Evolutionary conservation across 1,140 invertebrate genomes (phyloP), one percentile per base, ranked within the genome.

Genomic region (Heterodera schachtii): DNA sequence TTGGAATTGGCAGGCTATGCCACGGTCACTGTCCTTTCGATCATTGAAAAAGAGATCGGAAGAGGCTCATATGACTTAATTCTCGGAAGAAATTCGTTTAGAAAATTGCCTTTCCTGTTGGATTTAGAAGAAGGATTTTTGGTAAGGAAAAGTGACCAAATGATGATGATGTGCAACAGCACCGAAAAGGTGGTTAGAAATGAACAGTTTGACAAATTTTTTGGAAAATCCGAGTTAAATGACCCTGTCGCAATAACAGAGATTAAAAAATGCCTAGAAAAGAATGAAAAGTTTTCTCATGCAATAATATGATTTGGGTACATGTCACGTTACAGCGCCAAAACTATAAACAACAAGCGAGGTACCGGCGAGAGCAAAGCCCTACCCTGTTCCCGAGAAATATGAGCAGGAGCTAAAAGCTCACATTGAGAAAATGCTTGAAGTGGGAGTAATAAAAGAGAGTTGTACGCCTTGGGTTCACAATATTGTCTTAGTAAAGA

Each of bases 301-400:
- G n/a, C n/a, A n/a, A 73, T 41, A 73, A 19, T 73, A 73, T 41
- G 71, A 73, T 73, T 73, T 73, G 21, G 71, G 71, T 6, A 73
- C 46, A n/a, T 73, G 71, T 41, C 11, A 73, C 3, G n/a, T 73
- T 2, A 73, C 11, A 16, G 70, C 70, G 43, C 70, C 70, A n/a
- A 73, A 11, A n/a, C 46, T 47, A 8, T n/a, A 16, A 73, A 73
- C 70, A 73, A 73, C 43, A 44, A 73, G 11, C n/a, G 11, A 73
- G 3, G 47, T 16, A 2, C 70, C 70, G 11, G 47, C 47, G 16
- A 43, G n/a, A 73, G 43, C n/a, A 13, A 73, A 47, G 47, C 43
- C 19, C n/a, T 73, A 16, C 47, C 43, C 43, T 16, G 47, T 47
- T 16, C 70, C 70, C 47, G 70, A 73, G n/a, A 73, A 73, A 73